phyloP scores from a whole-genome alignment of 2,797 vertebrate species.

The Hephaestus fuliginosus region DNA sequence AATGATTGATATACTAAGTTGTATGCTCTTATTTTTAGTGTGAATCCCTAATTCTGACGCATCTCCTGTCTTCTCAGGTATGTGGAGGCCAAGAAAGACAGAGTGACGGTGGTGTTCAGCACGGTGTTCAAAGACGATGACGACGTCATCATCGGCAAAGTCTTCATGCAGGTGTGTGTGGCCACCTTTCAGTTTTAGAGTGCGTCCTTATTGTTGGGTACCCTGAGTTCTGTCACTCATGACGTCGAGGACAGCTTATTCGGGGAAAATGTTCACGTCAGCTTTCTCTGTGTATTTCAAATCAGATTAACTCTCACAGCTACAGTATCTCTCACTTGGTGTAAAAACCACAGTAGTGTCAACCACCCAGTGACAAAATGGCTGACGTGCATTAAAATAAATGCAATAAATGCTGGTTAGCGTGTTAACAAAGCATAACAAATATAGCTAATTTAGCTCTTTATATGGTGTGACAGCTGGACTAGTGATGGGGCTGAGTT shows the following conservation, averaged over 20 bases:
- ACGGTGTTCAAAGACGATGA: slow-evolving; percentile 99
- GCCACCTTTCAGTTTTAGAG: background rate
- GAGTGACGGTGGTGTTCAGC: slow-evolving; percentile 99
- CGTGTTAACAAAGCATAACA: background rate
- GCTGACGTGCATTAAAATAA: background rate
- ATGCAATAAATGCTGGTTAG: no score
- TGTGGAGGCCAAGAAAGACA: slow-evolving; percentile 97
- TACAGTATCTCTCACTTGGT: background rate
- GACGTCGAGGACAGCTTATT: no score
- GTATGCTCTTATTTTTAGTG: background rate
- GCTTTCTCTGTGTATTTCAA: no score
- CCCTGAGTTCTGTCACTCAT: no score
- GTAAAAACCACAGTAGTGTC: background rate
- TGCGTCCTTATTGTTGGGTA: no score
- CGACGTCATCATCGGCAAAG: slow-evolving; percentile 98
- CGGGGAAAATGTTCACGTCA: no score
- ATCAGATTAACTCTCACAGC: background rate
- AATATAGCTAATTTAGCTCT: background rate
- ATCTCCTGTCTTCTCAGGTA: slow-evolving; percentile 87
- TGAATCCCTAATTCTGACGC: background rate
- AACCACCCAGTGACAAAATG: background rate
- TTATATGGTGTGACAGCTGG: background rate
- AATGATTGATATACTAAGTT: no score
- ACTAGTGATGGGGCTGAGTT: background rate
- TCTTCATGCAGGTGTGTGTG: slow-evolving; percentile 96